Conservation (phyloP, 2,113 vertebrate species). For the Plecturocebus donacophilus region DNA sequence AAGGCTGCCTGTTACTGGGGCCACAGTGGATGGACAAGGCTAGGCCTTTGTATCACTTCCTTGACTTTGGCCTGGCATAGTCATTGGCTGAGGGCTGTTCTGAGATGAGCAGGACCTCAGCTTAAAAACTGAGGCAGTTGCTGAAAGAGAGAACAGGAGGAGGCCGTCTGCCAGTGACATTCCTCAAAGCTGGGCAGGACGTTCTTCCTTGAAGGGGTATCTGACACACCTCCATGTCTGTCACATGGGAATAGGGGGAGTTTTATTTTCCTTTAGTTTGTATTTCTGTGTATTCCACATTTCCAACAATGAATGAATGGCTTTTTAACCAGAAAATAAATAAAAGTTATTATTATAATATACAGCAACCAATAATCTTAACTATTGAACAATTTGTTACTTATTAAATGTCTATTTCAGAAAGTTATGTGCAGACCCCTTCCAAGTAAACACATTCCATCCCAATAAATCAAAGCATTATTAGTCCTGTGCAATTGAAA, state of each 20-base stretch:
- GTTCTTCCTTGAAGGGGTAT: neutral
- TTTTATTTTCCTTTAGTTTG: neutral
- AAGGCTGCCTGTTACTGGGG: rapidly evolving
- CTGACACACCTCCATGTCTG: neutral
- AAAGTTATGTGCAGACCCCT: neutral
- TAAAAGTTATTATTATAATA: neutral
- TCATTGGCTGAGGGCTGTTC: neutral
- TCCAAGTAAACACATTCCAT: neutral
- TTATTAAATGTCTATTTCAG: neutral
- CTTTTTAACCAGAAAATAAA: neutral
- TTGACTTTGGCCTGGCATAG: neutral
- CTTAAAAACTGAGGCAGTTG: neutral
- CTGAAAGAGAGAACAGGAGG: neutral
- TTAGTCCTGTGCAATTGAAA: neutral
- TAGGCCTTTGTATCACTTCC: neutral
- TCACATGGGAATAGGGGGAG: neutral
- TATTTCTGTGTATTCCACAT: neutral
- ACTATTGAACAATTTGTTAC: neutral
- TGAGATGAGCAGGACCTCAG: neutral
- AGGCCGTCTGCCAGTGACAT: neutral
- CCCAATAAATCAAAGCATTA: neutral
- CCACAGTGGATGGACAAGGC: rapidly evolving
- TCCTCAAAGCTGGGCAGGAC: neutral
- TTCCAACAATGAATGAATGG: neutral
- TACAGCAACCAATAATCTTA: neutral